A percentile compares a stretch with the other conserved stretches of the same genome.
These are phyloP conservation scores for Philotrypesis tridentata DNA, from an alignment of 1,140 invertebrate species.

Conservation along the genomic window DNA sequence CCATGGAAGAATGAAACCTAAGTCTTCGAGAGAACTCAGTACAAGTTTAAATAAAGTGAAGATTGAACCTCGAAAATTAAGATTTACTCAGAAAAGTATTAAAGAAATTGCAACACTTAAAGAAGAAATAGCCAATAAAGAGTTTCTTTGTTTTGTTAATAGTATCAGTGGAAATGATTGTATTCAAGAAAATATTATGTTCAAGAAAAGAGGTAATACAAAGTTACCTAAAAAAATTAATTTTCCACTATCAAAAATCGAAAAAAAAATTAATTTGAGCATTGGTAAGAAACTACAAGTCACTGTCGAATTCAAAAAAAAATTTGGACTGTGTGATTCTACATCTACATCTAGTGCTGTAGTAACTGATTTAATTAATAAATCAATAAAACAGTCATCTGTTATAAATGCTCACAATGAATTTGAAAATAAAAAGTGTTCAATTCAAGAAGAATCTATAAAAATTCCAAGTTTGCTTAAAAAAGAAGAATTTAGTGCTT, in stretches of 20 bases:
- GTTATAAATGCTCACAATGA: background rate
- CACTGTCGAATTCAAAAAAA: background rate
- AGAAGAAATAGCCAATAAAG: background rate
- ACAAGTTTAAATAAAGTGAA: background rate
- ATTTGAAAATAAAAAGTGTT: background rate
- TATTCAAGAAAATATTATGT: conserved; percentile 7
- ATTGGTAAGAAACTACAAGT: background rate
- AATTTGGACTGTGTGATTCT: no score
- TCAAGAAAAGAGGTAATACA: background rate
- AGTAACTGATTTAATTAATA: conserved; percentile 22
- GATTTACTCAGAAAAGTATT: background rate
- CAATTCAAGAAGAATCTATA: background rate
- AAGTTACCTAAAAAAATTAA: background rate
- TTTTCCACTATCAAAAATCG: background rate
- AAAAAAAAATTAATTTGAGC: background rate
- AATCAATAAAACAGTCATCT: background rate
- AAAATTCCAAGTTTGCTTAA: background rate
- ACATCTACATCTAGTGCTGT: background rate
- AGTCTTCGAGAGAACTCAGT: background rate
- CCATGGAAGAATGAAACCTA: conserved; percentile 1
- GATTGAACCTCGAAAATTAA: background rate
- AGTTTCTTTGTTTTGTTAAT: conserved; percentile 32
- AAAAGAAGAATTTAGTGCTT: background rate
- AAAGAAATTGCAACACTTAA: background rate
- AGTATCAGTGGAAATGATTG: background rate